These are phyloP conservation scores for Tubulanus polymorphus DNA, from an alignment of 2,888 invertebrate genomes.

Conservation along the genomic window DNA sequence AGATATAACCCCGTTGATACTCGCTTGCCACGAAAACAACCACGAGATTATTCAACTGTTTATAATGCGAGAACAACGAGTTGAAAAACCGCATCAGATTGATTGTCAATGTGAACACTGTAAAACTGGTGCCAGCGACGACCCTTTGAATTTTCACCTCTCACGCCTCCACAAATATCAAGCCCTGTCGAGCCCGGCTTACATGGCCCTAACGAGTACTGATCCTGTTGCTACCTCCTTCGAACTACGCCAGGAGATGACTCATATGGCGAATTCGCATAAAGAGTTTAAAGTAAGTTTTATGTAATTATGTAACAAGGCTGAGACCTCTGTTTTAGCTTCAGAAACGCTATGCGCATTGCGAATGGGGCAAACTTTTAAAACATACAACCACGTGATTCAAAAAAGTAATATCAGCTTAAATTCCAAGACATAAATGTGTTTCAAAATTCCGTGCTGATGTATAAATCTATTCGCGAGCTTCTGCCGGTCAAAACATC, in stretches of 20 bases:
- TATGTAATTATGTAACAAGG: neutral
- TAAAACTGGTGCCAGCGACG: slow-evolving; percentile 51
- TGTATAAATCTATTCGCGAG: too few species aligned
- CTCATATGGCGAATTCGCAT: slow-evolving; percentile 60
- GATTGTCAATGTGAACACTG: slow-evolving; percentile 52
- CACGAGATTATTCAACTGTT: slow-evolving; percentile 68
- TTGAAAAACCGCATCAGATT: slow-evolving; percentile 62
- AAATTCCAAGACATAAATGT: too few species aligned
- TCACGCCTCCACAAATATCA: slow-evolving; percentile 64
- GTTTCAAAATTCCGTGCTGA: too few species aligned
- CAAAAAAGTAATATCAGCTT: too few species aligned
- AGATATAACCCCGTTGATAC: slow-evolving; percentile 66
- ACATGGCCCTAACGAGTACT: slow-evolving; percentile 64
- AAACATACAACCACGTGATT: too few species aligned
- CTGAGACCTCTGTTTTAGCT: too few species aligned
- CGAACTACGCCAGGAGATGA: slow-evolving; percentile 61
- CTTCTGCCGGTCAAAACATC: too few species aligned
- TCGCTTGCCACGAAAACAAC: slow-evolving; percentile 69
- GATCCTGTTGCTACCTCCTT: slow-evolving; percentile 70
- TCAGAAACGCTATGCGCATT: too few species aligned
- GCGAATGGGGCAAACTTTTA: too few species aligned
- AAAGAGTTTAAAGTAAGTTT: slow-evolving; percentile 59
- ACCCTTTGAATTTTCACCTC: slow-evolving; percentile 55
- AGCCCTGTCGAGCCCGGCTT: slow-evolving; percentile 67
- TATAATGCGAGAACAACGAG: slow-evolving; percentile 64